phyloP scores from a whole-genome alignment of 2,888 invertebrate genomes.

The Chouioia cunea region DNA sequence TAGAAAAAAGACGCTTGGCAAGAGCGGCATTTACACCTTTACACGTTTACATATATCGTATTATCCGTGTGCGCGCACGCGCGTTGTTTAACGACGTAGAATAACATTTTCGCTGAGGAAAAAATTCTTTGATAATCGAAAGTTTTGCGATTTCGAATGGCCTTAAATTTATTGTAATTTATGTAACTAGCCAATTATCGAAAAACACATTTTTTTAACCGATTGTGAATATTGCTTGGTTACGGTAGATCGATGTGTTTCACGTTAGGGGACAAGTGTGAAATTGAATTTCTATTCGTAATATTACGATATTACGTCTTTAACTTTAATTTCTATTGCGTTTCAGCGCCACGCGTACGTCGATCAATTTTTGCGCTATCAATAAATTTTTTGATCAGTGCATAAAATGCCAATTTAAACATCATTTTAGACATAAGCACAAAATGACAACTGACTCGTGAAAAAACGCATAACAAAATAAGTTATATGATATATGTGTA shows the following conservation, averaged over 20 bases:
- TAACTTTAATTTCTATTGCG: too few relatives aligned
- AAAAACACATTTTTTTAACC: too few relatives aligned
- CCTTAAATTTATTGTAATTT: background rate
- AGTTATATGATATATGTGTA: conserved; percentile 36
- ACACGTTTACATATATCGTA: conserved; percentile 41
- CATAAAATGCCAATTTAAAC: conserved; percentile 30
- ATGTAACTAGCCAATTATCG: too few relatives aligned
- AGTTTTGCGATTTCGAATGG: conserved; percentile 26
- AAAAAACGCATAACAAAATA: conserved; percentile 9
- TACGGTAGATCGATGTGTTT: too few relatives aligned
- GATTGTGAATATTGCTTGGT: too few relatives aligned
- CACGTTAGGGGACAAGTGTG: too few relatives aligned
- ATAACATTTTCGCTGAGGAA: background rate
- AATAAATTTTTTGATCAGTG: conserved; percentile 32
- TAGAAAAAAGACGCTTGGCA: background rate
- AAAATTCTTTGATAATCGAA: conserved; percentile 21
- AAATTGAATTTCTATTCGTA: too few relatives aligned
- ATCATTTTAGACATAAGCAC: conserved; percentile 36
- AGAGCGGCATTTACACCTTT: conserved; percentile 36
- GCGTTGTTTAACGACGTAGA: conserved; percentile 19
- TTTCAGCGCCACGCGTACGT: conserved; percentile 36
- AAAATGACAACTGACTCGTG: conserved; percentile 24
- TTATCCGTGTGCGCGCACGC: conserved; percentile 22
- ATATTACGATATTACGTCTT: too few relatives aligned
- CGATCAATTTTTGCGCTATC: conserved; percentile 14